Evolutionary conservation across 2,888 invertebrate genomes (phyloP).

Genomic region (Macrophya alboannulata): DNA sequence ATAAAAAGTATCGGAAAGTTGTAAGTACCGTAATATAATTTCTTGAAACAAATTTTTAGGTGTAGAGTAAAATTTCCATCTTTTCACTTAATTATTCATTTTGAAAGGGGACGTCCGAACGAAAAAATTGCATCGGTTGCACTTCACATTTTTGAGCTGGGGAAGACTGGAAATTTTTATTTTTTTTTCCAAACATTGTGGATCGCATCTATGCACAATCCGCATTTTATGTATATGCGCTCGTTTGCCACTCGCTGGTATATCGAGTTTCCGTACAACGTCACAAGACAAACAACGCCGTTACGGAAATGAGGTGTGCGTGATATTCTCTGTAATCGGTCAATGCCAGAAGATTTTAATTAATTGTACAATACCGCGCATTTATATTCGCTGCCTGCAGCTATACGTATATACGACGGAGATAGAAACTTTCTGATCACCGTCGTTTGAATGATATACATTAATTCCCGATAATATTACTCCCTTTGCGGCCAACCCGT

Average conservation of each 20-base stretch:
- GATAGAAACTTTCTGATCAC: neutral
- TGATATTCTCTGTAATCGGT: neutral
- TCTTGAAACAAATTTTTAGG: neutral
- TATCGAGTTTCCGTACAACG: neutral
- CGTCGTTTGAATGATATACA: conserved; percentile 27
- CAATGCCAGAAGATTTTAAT: conserved; percentile 15
- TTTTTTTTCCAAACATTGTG: neutral
- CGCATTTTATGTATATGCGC: neutral
- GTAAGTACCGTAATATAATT: neutral
- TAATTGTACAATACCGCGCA: neutral
- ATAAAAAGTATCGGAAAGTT: neutral
- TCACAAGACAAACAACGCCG: conserved; percentile 18
- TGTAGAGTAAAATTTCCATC: neutral
- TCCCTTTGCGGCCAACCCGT: neutral
- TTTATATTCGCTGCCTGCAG: neutral
- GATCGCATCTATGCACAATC: neutral
- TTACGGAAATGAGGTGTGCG: conserved; percentile 23
- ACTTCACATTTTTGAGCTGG: neutral
- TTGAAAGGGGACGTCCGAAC: neutral
- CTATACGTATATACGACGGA: too few species aligned
- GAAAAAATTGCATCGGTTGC: neutral
- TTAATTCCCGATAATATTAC: conserved; percentile 3
- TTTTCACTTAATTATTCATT: too few species aligned
- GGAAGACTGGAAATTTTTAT: neutral
- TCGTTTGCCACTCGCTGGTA: neutral